These are phyloP conservation scores for Aselliscus stoliczkanus DNA, from an alignment of 2,797 vertebrate genomes.

Conservation along the genomic window DNA sequence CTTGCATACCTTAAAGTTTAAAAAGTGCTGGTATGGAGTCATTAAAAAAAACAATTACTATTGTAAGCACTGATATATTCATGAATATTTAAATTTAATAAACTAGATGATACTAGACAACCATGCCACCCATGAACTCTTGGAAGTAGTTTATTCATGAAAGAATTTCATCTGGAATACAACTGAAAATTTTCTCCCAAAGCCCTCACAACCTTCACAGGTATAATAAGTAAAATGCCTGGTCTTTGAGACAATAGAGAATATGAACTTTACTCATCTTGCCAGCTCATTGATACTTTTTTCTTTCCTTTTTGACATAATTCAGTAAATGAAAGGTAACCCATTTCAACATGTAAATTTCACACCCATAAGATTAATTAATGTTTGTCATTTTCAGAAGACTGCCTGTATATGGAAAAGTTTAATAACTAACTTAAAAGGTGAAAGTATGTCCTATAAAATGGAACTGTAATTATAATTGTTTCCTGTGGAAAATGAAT, in stretches of 20 bases:
- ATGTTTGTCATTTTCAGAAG: background rate
- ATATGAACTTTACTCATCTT: background rate
- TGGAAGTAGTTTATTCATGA: background rate
- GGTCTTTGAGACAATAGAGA: background rate
- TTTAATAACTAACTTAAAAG: background rate
- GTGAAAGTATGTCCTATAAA: background rate
- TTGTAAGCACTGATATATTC: background rate
- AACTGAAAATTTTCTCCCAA: background rate
- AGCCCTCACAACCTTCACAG: background rate
- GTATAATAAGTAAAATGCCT: background rate
- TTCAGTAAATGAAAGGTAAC: background rate
- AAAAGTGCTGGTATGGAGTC: background rate
- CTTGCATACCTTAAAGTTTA: background rate
- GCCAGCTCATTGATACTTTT: background rate
- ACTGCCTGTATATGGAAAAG: background rate
- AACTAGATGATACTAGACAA: background rate
- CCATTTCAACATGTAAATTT: background rate
- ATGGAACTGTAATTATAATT: background rate
- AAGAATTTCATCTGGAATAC: background rate
- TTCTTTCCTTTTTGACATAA: background rate
- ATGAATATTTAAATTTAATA: background rate
- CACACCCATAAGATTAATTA: background rate
- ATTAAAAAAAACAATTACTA: background rate
- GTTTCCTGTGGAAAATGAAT: background rate
- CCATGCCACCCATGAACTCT: background rate